Evolutionary conservation across 2,797 vertebrate genomes (phyloP), one percentile per base, ranked within the genome.

Genomic region (Silurus lanzhouensis): DNA sequence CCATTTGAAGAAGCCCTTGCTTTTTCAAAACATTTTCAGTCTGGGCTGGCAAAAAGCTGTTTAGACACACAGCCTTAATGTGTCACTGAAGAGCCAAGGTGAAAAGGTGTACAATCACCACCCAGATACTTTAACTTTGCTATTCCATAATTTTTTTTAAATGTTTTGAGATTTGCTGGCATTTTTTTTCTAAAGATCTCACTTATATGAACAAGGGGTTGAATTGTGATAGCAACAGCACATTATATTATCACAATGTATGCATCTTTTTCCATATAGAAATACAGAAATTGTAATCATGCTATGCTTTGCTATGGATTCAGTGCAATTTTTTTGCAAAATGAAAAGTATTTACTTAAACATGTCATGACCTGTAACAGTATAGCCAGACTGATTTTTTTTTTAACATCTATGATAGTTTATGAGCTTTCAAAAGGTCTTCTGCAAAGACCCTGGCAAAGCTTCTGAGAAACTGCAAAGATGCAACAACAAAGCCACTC

Each of bases 11-110:
- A 96, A 19, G 83, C 94, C 25, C 79, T 89, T 6, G 83, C 90
- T 0, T 87, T 96, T 8, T 93, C 93, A 0, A 89, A 93, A 44
- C 90, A 90, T 0, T 86, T 93, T 1, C 91, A 93, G 0, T 87
- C 91, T 8, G 77, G 91, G 0, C 91, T 96, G 1, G 86, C 93
- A 71, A 94, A 94, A 85, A 95, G 94, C 84, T 96, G 96, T 0
- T 90, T 88, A 83, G 66, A 89, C 44, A 66, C 79, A 57, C 76
- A 88, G 58, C 78, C 75, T 48, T 60, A 88, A n/a, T 88, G 86
- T 79, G 67, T 88, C 48, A 86, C 83, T 52, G 52, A 89, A 72
- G 82, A 91, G 85, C 87, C 88, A 78, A 84, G 82, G 6, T 2
- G 14, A n/a, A 17, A 87, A 64, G 1, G n/a, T 38, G 44, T 57